phyloP scores from a whole-genome alignment of 2,113 vertebrate species.

The Macaca nemestrina region DNA sequence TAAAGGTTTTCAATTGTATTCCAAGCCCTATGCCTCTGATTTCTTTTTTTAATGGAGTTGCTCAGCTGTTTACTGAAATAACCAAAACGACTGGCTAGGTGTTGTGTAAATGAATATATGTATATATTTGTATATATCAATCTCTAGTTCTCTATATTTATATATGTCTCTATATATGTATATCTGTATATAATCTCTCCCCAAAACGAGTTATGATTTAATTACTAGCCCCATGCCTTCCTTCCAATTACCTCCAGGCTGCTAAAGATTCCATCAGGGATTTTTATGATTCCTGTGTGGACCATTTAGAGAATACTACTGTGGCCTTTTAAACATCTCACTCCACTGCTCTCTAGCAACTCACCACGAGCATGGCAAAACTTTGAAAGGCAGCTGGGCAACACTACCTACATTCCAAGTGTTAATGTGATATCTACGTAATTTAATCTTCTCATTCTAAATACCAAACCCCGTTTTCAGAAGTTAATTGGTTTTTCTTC shows the following conservation, averaged over 20 bases:
- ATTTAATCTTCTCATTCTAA: slow-evolving; percentile 75
- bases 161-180: neutral
- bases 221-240: slow-evolving; percentile 42
- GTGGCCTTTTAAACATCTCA: slow-evolving; percentile 65
- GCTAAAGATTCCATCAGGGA: slow-evolving; percentile 40
- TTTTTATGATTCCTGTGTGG: slow-evolving; percentile 51
- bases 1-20: neutral
- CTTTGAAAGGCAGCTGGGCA: slow-evolving; percentile 59
- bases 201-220: slow-evolving; percentile 36
- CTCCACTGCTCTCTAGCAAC: slow-evolving; percentile 50
- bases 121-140: neutral
- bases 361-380: slow-evolving; percentile 54
- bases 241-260: slow-evolving; percentile 51
- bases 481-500: slow-evolving; percentile 79
- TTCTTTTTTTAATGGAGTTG: neutral
- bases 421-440: slow-evolving; percentile 77
- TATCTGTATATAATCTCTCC: neutral
- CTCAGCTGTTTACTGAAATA: slow-evolving; percentile 14
- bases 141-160: neutral
- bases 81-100: neutral
- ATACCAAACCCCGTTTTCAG: slow-evolving; percentile 75
- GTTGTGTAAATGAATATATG: neutral
- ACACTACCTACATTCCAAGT: slow-evolving; percentile 67
- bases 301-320: slow-evolving; percentile 34
- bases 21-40: neutral